Base-by-base conservation (phyloP, 1,140 invertebrate genomes). In the Spodoptera frugiperda region DNA sequence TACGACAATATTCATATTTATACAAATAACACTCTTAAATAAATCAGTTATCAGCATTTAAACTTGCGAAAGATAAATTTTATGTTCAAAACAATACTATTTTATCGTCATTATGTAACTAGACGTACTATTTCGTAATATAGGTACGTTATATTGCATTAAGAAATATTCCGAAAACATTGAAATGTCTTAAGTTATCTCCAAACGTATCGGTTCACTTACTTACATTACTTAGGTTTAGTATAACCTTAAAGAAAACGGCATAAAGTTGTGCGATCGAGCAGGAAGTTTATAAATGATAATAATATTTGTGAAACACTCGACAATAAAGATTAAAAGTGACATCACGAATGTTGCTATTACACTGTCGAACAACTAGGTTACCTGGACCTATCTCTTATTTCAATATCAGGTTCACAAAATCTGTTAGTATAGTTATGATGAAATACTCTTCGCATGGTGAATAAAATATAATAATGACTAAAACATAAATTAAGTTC, bases 71-170 rank as follows among this genome's bases (percentile, higher is more conserved):
- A 82, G 86, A 88, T 90, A 90, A 88, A 30, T 51, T 83, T 82
- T 73, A 84, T 83, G 82, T 89, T 88, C 79, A 87, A 88, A 88
- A 91, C 85, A 88, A 86, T 88, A 84, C 79, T 77, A 83, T 80
- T 89, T 4, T 89, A 90, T 89, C 84, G 46, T 67, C 82, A 73
- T 88, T 87, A 84, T 83, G 81, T 90, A 88, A 90, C 79, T 79
- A 82, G 81, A 81, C 82, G 65, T 77, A 48, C 82, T 84, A 81
- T 89, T 89, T 87, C 85, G 82, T 87, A 88, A 89, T 82, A 80
- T 79, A 61, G 54, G 54, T 73, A 71, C 39, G 63, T 57, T 63
- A 46, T 5, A 21, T 33, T 67, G 61, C 48, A 57, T 57, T n/a
- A 44, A 54, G 55, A 44, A 71, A 57, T 57, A n/a, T 12, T 39